These are phyloP conservation scores for Leptopilina myrica DNA, from an alignment of 2,888 invertebrate genomes.

Conservation along the genomic window DNA sequence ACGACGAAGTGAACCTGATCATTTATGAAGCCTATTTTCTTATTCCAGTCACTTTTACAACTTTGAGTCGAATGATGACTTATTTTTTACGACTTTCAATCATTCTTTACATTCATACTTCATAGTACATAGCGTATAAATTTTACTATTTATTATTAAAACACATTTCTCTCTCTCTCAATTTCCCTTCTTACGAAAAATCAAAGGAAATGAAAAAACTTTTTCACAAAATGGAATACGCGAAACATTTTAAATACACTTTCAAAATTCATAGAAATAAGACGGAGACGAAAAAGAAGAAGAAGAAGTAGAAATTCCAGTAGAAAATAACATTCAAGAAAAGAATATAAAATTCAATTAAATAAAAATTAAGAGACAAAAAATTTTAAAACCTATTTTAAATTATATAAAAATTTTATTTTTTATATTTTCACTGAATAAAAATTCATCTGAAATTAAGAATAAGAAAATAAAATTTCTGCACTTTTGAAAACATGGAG, in stretches of 20 bases:
- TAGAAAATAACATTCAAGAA: no score
- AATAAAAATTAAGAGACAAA: no score
- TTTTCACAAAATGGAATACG: not conserved
- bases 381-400: no score
- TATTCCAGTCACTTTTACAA: not conserved
- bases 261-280: not conserved
- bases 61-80: not conserved
- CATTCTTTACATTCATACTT: not conserved
- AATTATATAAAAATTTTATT: no score
- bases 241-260: not conserved
- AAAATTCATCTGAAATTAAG: no score
- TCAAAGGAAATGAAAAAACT: slow-evolving; percentile 6
- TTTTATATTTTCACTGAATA: no score
- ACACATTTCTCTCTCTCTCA: not conserved
- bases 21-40: slow-evolving; percentile 1
- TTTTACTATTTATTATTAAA: slow-evolving; percentile 5
- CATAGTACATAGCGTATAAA: not conserved
- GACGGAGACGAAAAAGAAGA: no score
- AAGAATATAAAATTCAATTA: no score
- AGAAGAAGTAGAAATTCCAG: no score
- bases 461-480: not conserved
- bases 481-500: not conserved
- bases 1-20: not conserved
- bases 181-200: not conserved
- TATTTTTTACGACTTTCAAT: slow-evolving; percentile 1